Base-by-base conservation (phyloP, 2,888 invertebrate genomes). In the Trileptium ribeirensis region DNA sequence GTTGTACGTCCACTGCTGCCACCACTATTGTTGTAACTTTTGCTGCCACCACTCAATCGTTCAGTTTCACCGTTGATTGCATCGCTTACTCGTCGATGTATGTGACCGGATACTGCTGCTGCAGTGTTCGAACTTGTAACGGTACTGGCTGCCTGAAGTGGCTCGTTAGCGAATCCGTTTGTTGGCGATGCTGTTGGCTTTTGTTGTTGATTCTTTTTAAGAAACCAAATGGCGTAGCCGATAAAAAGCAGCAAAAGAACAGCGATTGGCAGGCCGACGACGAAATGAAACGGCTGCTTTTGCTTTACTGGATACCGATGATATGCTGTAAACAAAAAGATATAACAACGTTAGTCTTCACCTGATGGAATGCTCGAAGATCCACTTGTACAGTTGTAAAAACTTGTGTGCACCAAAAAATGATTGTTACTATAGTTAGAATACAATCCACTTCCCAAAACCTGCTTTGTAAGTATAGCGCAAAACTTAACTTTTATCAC, bases 181-280 rank as follows among this genome's bases (percentile, higher is more conserved):
- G 51, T 51, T 51, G 51, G 51, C 51, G 51, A 51, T 15, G 51
- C 24, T 8, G 51, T 51, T 51, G 8, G 51, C 24, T 51, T 51
- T 37, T 82, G 67, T n/a, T n/a, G n/a, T n/a, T 78, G 81, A 33
- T 82, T 78, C 51, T 74, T 82, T 36, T 79, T 39, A 31, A 82
- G 80, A 33, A 82, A 82, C 64, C 34, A 74, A n/a, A 82, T 79
- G 33, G 81, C 79, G 67, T 77, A 82, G 40, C 37, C 79, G 77
- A 82, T 81, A 36, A 74, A 1, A n/a, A 79, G n/a, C 34, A 82
- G 39, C 8, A 82, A 29, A 0, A 82, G 15, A 31, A 82, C 2
- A 15, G 79, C 82, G 3, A 79, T 37, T 19, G 82, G 81, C 1
- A 82, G 37, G 67, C 81, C 79, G 38, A 82, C 67, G 15, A 81